phyloP scores from a whole-genome alignment of 2,888 invertebrate species.

The Encarsia formosa region DNA sequence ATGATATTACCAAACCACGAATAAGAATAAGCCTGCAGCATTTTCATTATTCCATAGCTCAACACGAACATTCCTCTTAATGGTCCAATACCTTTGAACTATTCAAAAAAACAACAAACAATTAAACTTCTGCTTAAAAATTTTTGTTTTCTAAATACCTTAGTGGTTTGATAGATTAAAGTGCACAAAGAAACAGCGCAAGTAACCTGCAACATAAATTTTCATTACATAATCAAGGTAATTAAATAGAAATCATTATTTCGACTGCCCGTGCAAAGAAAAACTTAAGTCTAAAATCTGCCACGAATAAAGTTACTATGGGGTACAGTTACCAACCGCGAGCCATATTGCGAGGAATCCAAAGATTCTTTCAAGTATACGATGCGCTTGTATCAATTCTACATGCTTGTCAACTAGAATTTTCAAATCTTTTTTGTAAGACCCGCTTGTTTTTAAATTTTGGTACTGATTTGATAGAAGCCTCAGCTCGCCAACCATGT shows the following conservation, averaged over 20 bases:
- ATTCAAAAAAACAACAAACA: no score
- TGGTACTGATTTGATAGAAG: conserved; percentile 25
- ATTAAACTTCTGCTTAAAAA: background rate
- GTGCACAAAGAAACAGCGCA: conserved; percentile 25
- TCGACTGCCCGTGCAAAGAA: no score
- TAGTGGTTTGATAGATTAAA: conserved; percentile 33
- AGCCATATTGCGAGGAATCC: conserved; percentile 35
- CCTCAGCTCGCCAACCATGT: conserved; percentile 33
- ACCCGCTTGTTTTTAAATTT: conserved; percentile 12
- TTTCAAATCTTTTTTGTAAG: conserved; percentile 21
- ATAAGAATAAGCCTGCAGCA: conserved; percentile 34
- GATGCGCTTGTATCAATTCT: conserved; percentile 24
- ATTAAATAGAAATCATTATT: no score
- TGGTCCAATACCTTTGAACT: background rate
- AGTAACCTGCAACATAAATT: no score
- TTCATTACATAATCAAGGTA: no score
- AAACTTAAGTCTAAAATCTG: no score
- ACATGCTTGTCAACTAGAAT: conserved; percentile 28
- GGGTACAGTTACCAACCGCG: conserved; percentile 30
- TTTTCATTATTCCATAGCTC: no score
- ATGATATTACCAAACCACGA: conserved; percentile 32
- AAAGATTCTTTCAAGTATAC: conserved; percentile 32
- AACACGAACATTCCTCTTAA: no score
- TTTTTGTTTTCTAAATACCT: conserved; percentile 3
- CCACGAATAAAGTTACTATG: no score